A percentile compares a stretch with the other conserved stretches of the same genome.
Conservation (phyloP, 1,140 invertebrate genomes). For the Sycophaga agraensis region DNA sequence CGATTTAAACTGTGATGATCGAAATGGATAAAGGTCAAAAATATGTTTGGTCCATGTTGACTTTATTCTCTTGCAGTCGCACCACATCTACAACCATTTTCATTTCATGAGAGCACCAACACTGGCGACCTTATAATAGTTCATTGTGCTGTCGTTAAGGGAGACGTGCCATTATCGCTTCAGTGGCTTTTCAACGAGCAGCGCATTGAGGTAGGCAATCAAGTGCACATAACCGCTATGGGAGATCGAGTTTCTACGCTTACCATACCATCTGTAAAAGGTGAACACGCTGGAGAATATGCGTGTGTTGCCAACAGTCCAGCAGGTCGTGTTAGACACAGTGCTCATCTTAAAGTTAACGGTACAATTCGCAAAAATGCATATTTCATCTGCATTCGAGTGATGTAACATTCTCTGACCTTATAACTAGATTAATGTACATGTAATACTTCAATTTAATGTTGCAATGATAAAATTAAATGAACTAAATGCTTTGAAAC, state of each 20-base stretch:
- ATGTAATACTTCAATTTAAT: too few relatives aligned
- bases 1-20: too few relatives aligned
- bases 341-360: constrained; percentile 61
- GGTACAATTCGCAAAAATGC: constrained; percentile 53
- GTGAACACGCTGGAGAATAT: constrained; percentile 71
- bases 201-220: constrained; percentile 55
- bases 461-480: too few relatives aligned
- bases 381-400: not conserved
- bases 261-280: constrained; percentile 54
- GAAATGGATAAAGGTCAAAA: too few relatives aligned
- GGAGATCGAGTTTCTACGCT: constrained; percentile 58
- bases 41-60: constrained; percentile 36
- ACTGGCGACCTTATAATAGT: constrained; percentile 64
- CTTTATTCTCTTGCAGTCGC: constrained; percentile 48
- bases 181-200: constrained; percentile 64
- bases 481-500: too few relatives aligned
- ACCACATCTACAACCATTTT: constrained; percentile 55
- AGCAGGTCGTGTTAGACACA: constrained; percentile 64
- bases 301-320: constrained; percentile 72
- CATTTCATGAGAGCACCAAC: constrained; percentile 54
- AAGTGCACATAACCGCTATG: constrained; percentile 63
- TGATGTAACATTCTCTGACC: constrained; percentile 4
- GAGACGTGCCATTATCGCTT: constrained; percentile 71
- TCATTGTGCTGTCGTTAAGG: constrained; percentile 72
- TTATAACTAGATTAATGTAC: too few relatives aligned